Evolutionary conservation across 2,797 vertebrate genomes (phyloP).

Genomic region (Chrosomus eos): DNA sequence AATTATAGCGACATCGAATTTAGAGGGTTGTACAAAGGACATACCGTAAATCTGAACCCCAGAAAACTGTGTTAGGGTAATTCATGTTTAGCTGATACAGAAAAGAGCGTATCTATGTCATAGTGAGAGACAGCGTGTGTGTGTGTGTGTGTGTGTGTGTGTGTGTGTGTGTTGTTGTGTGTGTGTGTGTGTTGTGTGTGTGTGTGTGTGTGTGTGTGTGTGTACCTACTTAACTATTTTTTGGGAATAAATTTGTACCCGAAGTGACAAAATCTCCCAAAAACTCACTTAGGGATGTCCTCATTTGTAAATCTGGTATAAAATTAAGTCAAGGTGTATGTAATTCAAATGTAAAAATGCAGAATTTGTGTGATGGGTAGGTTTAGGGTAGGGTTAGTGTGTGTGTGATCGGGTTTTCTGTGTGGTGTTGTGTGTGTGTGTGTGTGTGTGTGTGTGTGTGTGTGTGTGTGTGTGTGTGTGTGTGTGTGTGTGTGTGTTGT

Average conservation of each 20-base stretch:
- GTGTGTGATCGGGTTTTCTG: too few species aligned
- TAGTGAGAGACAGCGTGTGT: neutral
- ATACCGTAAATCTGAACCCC: conserved; percentile 15
- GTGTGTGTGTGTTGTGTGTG: conserved; percentile 7
- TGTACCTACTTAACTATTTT: neutral
- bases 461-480: neutral
- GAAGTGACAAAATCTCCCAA: too few species aligned
- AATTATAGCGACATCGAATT: conserved; percentile 32
- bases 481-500: neutral
- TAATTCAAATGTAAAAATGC: too few species aligned
- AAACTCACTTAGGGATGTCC: too few species aligned
- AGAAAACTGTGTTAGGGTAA: neutral
- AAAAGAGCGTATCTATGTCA: conserved; percentile 24
- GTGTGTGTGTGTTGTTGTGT: conserved; percentile 15
- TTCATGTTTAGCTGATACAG: conserved; percentile 12
- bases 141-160: neutral
- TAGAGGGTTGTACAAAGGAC: conserved; percentile 26
- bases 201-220: conserved; percentile 19
- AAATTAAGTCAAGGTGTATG: too few species aligned
- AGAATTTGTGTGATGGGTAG: too few species aligned
- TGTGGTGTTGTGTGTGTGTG: neutral
- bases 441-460: conserved; percentile 1
- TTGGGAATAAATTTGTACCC: too few species aligned
- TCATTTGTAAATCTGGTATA: too few species aligned
- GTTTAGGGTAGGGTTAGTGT: neutral